phyloP scores from a whole-genome alignment of 2,797 vertebrate species.

The Holocentrus rufus region DNA sequence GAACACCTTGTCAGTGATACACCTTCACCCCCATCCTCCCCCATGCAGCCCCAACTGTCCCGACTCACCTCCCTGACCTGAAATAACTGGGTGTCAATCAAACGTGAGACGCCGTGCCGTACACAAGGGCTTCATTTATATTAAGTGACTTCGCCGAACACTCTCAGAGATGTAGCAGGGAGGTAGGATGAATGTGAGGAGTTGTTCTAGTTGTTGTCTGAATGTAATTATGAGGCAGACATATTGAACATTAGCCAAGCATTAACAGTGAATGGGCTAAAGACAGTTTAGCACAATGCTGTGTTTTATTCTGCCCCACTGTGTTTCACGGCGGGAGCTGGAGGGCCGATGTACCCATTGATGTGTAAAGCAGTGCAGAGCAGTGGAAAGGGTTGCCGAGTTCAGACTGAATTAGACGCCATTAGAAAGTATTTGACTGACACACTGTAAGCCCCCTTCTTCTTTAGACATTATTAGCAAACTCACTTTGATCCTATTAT shows the following conservation, averaged over 20 bases:
- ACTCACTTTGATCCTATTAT: slow-evolving; percentile 84
- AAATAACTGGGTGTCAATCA: slow-evolving; percentile 64
- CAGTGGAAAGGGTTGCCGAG: slow-evolving; percentile 68
- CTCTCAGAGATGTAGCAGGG: slow-evolving; percentile 49
- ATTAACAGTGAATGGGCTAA: slow-evolving; percentile 76
- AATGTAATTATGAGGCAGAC: slow-evolving; percentile 77
- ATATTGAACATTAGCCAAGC: slow-evolving; percentile 67
- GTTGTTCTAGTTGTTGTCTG: slow-evolving; percentile 72
- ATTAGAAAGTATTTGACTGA: slow-evolving; percentile 81
- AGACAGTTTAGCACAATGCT: slow-evolving; percentile 76
- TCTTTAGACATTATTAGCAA: slow-evolving; percentile 83
- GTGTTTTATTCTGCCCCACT: slow-evolving; percentile 70
- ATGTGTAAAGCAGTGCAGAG: slow-evolving; percentile 74
- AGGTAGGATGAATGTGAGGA: slow-evolving; percentile 60
- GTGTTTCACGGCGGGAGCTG: slow-evolving; percentile 70
- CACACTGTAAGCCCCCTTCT: slow-evolving; percentile 74
- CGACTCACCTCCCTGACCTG: slow-evolving; percentile 46
- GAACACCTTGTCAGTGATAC: slow-evolving; percentile 78
- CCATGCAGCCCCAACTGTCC: slow-evolving; percentile 37
- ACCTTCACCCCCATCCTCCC: slow-evolving; percentile 37
- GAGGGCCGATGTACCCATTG: slow-evolving; percentile 75
- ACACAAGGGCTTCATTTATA: slow-evolving; percentile 23
- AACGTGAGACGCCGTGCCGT: slow-evolving; percentile 17
- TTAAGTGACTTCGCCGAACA: slow-evolving; percentile 42
- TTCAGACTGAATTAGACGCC: slow-evolving; percentile 80